Percentiles rank a stretch among this genome's conserved stretches.
phyloP scores from a whole-genome alignment of 2,797 vertebrate genomes.

The Scomberomorus guttatus region DNA sequence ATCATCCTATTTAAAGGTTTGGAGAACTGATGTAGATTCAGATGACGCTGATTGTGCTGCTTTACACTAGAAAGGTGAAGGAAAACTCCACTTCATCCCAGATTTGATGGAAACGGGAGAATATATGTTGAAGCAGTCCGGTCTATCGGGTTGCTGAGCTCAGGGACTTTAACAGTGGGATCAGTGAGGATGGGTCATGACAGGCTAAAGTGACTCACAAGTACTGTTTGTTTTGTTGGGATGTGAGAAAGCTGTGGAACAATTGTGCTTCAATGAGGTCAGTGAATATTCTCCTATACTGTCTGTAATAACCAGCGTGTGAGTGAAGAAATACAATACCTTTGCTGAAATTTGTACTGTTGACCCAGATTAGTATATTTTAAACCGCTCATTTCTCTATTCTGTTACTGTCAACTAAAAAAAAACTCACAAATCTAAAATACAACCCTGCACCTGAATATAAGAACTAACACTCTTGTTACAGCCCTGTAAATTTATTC shows the following conservation, averaged over 20 bases:
- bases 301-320: conserved; percentile 46
- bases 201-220: conserved; percentile 69
- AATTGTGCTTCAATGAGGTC: conserved; percentile 56
- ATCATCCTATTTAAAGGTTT: conserved; percentile 29
- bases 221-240: conserved; percentile 20
- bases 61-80: conserved; percentile 39
- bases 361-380: background rate
- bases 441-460: background rate
- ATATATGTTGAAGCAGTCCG: conserved; percentile 24
- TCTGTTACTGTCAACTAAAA: background rate
- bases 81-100: conserved; percentile 24
- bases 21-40: conserved; percentile 3
- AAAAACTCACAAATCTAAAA: background rate
- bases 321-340: conserved; percentile 43
- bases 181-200: conserved; percentile 53
- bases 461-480: background rate
- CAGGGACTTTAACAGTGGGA: conserved; percentile 23
- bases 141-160: conserved; percentile 42
- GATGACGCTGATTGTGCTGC: conserved; percentile 33
- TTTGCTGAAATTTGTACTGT: background rate
- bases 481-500: background rate
- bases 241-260: conserved; percentile 54
- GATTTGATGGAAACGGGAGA: conserved; percentile 22
- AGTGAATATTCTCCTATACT: conserved; percentile 44
- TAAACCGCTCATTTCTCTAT: background rate